Conservation (phyloP, 1,140 invertebrate species). For the Pachyrhynchus sulphureomaculatus region DNA sequence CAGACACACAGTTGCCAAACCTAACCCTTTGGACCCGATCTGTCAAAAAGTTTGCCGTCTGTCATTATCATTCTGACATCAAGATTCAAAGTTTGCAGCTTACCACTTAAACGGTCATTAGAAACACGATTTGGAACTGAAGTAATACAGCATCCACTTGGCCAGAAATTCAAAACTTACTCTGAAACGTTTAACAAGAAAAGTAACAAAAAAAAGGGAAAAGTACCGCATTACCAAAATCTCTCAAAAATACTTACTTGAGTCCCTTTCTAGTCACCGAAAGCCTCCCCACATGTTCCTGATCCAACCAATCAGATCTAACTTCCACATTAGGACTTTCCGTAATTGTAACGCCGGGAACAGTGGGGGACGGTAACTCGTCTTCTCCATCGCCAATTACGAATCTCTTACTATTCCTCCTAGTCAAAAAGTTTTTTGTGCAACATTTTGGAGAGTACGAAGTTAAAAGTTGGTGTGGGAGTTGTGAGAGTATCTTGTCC, state of each 20-base stretch:
- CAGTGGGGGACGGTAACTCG: slow-evolving; percentile 28
- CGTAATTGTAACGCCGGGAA: slow-evolving; percentile 36
- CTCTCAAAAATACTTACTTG: slow-evolving; percentile 27
- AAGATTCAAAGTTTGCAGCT: too few species aligned
- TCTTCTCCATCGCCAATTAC: slow-evolving; percentile 49
- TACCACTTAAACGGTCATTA: too few species aligned
- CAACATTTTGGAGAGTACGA: slow-evolving; percentile 18
- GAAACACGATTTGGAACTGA: too few species aligned
- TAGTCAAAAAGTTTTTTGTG: slow-evolving; percentile 33
- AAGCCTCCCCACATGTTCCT: slow-evolving; percentile 11
- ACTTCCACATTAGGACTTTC: slow-evolving; percentile 30
- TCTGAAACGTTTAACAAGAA: too few species aligned
- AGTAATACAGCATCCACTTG: too few species aligned
- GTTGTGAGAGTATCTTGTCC: not conserved
- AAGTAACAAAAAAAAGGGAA: too few species aligned
- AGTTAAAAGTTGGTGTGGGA: slow-evolving; percentile 22
- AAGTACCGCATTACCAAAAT: too few species aligned
- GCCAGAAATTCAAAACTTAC: too few species aligned
- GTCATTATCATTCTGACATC: too few species aligned
- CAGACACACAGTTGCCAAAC: too few species aligned
- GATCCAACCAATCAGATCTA: slow-evolving; percentile 13
- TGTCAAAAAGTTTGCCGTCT: too few species aligned
- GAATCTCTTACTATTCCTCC: slow-evolving; percentile 49
- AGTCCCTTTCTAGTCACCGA: slow-evolving; percentile 21
- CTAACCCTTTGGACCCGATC: too few species aligned